Percentiles rank a stretch among this genome's conserved stretches.
Evolutionary conservation across 2,797 vertebrate species (phyloP).

Genomic region (Sebastes flavidus): DNA sequence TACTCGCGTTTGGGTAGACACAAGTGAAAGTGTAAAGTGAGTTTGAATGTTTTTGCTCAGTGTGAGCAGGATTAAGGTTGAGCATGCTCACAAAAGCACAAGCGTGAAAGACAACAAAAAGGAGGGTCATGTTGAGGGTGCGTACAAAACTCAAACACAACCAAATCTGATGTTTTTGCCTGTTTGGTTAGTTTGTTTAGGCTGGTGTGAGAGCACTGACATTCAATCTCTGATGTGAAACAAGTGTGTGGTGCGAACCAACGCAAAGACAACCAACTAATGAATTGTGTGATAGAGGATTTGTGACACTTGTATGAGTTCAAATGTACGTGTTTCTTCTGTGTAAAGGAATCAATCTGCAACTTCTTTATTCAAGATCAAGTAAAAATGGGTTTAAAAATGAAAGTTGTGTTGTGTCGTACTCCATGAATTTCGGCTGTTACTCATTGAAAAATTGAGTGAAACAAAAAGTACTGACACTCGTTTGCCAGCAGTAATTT

Average conservation of each 20-base stretch:
- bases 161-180: background rate
- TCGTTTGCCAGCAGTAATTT: background rate
- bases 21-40: background rate
- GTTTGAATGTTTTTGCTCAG: background rate
- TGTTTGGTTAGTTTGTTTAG: background rate
- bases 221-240: background rate
- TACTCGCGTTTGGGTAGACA: slow-evolving; percentile 5
- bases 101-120: background rate
- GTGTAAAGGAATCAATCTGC: background rate
- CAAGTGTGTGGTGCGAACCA: background rate
- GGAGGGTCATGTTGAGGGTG: background rate
- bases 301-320: background rate
- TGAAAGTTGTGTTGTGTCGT: background rate
- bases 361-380: background rate
- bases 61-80: background rate
- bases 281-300: background rate
- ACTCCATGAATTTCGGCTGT: background rate
- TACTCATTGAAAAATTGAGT: background rate
- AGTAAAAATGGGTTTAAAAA: background rate
- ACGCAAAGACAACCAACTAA: background rate
- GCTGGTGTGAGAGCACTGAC: background rate
- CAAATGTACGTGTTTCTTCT: background rate
- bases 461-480: background rate
- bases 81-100: background rate
- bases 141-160: background rate